A percentile compares a stretch with the other conserved stretches of the same genome.
These are phyloP conservation scores for Halcyon badia DNA, from an alignment of 2,797 vertebrate genomes.

Conservation along the genomic window DNA sequence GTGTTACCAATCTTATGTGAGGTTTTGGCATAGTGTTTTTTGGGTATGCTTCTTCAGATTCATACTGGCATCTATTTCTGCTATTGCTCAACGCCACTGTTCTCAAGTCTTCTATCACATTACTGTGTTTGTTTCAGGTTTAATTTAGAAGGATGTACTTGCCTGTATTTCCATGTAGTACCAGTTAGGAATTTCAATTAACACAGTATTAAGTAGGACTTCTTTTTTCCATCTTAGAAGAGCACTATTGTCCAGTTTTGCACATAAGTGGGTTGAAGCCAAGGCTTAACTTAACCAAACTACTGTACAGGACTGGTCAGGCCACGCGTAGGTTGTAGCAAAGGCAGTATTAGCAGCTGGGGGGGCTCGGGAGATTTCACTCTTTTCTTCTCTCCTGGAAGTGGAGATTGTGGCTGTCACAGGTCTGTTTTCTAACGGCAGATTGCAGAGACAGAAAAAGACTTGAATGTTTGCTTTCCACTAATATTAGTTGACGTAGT, in stretches of 20 bases:
- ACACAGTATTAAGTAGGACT: neutral
- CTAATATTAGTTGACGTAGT: neutral
- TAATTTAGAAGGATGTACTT: neutral
- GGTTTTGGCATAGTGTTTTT: neutral
- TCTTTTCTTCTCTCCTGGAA: neutral
- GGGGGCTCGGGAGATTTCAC: neutral
- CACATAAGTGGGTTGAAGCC: neutral
- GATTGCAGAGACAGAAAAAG: neutral
- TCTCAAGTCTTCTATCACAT: neutral
- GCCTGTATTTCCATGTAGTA: neutral
- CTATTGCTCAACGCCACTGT: neutral
- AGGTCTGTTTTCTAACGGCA: neutral
- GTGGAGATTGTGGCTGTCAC: neutral
- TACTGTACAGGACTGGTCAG: neutral
- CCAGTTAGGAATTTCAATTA: neutral
- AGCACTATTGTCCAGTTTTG: neutral
- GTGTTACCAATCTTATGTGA: neutral
- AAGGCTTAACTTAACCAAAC: neutral
- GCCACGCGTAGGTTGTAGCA: accelerated
- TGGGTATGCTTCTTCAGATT: neutral
- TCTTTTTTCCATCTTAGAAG: neutral
- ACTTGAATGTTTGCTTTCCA: slow-evolving; percentile 24
- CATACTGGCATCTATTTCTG: neutral
- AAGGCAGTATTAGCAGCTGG: neutral
- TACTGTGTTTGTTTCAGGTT: neutral